Evolutionary conservation across 2,797 vertebrate genomes (phyloP).

Genomic region (Rousettus madagascariensis): DNA sequence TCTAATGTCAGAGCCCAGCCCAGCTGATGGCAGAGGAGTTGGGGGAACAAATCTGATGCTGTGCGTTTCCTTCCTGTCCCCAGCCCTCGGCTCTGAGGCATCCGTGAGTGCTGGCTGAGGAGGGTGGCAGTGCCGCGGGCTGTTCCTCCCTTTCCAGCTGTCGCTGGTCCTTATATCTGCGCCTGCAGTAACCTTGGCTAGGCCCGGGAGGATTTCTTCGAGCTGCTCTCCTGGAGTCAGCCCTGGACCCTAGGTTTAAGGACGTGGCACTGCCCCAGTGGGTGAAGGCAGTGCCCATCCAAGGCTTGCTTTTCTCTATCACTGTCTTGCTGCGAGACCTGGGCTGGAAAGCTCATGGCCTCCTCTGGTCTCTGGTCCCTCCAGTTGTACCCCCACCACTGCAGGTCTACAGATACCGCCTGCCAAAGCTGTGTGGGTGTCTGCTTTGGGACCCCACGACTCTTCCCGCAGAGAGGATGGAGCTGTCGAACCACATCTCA

Average conservation of each 20-base stretch:
- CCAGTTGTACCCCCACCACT: not conserved
- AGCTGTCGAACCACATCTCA: not conserved
- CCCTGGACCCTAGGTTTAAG: not conserved
- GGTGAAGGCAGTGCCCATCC: not conserved
- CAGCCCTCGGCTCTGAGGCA: too few relatives aligned
- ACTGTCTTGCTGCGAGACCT: not conserved
- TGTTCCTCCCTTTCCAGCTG: rapidly evolving
- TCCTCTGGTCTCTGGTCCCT: not conserved
- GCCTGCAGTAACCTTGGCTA: not conserved
- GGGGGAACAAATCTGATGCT: not conserved
- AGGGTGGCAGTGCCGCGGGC: not conserved
- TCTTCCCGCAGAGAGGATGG: not conserved
- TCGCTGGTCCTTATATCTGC: not conserved
- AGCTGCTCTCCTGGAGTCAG: not conserved
- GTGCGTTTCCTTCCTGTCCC: not conserved
- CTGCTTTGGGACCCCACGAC: not conserved
- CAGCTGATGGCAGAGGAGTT: not conserved
- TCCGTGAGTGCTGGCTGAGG: not conserved
- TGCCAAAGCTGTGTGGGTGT: not conserved
- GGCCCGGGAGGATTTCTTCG: not conserved
- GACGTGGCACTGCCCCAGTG: not conserved
- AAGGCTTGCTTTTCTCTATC: not conserved
- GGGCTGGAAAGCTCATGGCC: not conserved
- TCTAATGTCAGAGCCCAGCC: not conserved
- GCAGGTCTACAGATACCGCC: not conserved